Percentiles rank a stretch among this genome's conserved stretches.
Conservation (phyloP, 2,888 invertebrate genomes). For the Calliopum simillimum region DNA sequence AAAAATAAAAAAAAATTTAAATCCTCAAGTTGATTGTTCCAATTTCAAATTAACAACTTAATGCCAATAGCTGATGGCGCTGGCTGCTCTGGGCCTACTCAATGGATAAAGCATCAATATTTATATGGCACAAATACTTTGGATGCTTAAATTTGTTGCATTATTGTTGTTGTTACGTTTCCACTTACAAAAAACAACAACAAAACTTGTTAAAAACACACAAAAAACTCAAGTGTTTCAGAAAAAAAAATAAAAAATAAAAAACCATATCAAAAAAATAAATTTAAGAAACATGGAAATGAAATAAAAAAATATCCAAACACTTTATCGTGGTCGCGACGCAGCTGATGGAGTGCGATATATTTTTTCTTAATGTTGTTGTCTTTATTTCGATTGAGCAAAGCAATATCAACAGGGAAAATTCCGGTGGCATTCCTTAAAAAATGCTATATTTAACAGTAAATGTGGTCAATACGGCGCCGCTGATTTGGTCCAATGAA, state of each 20-base stretch:
- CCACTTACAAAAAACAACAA: slow-evolving; percentile 13
- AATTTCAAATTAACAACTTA: slow-evolving; percentile 28
- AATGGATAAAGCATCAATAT: slow-evolving; percentile 23
- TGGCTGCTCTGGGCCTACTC: no score
- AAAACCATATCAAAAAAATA: slow-evolving; percentile 23
- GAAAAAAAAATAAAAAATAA: slow-evolving; percentile 20
- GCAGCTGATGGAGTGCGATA: slow-evolving; percentile 29
- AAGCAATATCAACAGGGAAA: neutral
- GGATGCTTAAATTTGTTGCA: neutral
- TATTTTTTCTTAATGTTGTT: neutral
- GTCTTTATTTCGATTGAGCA: neutral
- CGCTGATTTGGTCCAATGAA: neutral
- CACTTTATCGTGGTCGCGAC: slow-evolving; percentile 22
- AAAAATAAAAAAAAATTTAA: slow-evolving; percentile 3
- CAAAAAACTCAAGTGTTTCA: slow-evolving; percentile 17
- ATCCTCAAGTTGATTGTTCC: slow-evolving; percentile 20
- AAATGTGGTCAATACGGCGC: slow-evolving; percentile 24
- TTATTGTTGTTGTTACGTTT: slow-evolving; percentile 16
- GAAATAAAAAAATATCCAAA: slow-evolving; percentile 27
- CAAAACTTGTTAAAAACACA: neutral
- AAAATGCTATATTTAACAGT: slow-evolving; percentile 28
- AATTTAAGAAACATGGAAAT: slow-evolving; percentile 9
- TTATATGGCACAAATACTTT: slow-evolving; percentile 27
- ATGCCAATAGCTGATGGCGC: slow-evolving; percentile 20
- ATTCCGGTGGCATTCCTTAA: slow-evolving; percentile 32